Evolutionary conservation across 2,888 invertebrate genomes (phyloP).

Genomic region (Myathropa florea): DNA sequence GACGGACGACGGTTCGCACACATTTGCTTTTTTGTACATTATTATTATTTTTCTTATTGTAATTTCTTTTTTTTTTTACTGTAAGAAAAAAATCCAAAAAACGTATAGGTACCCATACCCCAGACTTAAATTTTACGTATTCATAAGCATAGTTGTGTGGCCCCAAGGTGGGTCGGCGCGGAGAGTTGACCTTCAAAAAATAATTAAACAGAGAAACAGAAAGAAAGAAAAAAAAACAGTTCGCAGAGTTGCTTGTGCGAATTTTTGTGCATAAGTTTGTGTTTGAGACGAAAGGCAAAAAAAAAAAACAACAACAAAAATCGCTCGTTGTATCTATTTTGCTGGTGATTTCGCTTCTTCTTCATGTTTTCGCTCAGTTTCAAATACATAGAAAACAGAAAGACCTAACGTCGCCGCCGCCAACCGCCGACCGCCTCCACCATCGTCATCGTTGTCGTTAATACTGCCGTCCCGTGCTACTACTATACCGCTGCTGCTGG

Average conservation of each 20-base stretch:
- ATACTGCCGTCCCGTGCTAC: slow-evolving; percentile 57
- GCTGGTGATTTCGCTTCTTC: slow-evolving; percentile 66
- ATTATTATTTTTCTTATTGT: slow-evolving; percentile 62
- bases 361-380: slow-evolving; percentile 69
- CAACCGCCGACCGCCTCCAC: slow-evolving; percentile 36
- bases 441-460: slow-evolving; percentile 16
- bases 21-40: slow-evolving; percentile 58
- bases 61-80: slow-evolving; percentile 46
- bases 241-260: slow-evolving; percentile 67
- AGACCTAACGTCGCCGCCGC: slow-evolving; percentile 64
- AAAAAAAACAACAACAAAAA: slow-evolving; percentile 37
- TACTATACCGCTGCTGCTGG: slow-evolving; percentile 36
- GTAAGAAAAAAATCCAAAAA: slow-evolving; percentile 10
- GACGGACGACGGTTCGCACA: slow-evolving; percentile 61
- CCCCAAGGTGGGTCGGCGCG: slow-evolving; percentile 72
- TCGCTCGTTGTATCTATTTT: slow-evolving; percentile 69
- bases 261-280: slow-evolving; percentile 64
- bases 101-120: slow-evolving; percentile 38
- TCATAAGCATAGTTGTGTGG: slow-evolving; percentile 15
- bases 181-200: slow-evolving; percentile 81
- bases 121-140: slow-evolving; percentile 42
- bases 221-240: slow-evolving; percentile 58
- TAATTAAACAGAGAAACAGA: slow-evolving; percentile 74
- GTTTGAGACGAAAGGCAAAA: slow-evolving; percentile 44
- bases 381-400: slow-evolving; percentile 69